Base-by-base conservation (phyloP, 2,113 vertebrate species). In the Vireo altiloquus region DNA sequence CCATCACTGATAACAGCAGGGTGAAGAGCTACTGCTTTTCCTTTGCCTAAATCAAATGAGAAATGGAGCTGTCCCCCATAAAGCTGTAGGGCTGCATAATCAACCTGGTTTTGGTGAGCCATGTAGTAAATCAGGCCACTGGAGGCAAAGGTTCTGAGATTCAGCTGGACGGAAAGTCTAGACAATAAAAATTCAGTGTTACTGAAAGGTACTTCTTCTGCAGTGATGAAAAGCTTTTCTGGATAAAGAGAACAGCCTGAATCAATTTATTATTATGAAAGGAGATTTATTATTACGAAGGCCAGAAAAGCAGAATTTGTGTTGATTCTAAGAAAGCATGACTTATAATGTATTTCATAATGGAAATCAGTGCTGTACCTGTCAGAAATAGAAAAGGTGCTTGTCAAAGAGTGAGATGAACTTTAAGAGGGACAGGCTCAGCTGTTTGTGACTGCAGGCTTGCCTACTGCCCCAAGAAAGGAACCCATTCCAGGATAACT, bases 31-130 rank as follows among this genome's bases (percentile, higher is more conserved):
- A 97, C 97, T 27, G 99, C 97, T 9, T 97, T 97, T 60, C 99
- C 98, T 97, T 98, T 99, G 42, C 99, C 99, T 39, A 99, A 97
- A 86, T 99, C 99, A 86, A 99, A 99, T 80, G 98, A 98, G 96
- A 99, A 98, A 94, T 97, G 92, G 42, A 99, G 96, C 20, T 80
- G 97, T 27, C 99, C 99, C 4, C 81, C 96, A 2, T 71, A 95
- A 89, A 99, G 97, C 96, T 98, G 98, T 75, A 99, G 97, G 6
- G 97, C 90, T 15, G 99, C 98, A 24, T 98, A 99, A 95, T 99
- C 99, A 87, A 97, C 97, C 71, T 99, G 99, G 94, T 98, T 99
- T 92, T 98, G 97, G 68, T 99, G 98, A 14, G 99, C 98, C 93
- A 98, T 96, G 89, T 99, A 98, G 95, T 98, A 98, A 84, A 99